Conservation (phyloP, 2,113 vertebrate genomes). For the Bettongia penicillata region DNA sequence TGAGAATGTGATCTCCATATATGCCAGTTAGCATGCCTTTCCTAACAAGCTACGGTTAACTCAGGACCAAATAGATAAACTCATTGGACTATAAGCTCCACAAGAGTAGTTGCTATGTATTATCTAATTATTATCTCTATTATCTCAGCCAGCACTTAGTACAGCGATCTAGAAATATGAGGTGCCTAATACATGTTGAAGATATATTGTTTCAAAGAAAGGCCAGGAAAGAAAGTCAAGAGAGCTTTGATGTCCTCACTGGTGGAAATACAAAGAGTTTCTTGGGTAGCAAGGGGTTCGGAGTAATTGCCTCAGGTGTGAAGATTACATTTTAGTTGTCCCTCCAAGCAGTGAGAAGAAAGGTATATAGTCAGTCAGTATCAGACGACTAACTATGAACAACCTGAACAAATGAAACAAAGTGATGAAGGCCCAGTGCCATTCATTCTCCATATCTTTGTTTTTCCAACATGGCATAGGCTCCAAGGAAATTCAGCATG, state of each 20-base stretch:
- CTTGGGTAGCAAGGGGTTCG: neutral
- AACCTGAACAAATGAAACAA: neutral
- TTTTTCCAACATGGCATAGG: neutral
- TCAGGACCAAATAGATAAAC: neutral
- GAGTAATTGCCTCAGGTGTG: neutral
- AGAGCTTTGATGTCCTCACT: neutral
- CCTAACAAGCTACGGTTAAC: neutral
- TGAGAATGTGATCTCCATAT: neutral
- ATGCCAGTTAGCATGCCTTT: neutral
- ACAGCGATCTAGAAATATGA: neutral
- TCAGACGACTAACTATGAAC: neutral
- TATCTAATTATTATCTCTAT: neutral
- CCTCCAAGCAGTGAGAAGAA: neutral
- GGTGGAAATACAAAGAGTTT: neutral
- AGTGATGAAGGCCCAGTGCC: neutral
- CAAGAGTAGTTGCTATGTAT: neutral
- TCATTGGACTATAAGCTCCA: neutral
- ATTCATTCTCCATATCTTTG: neutral
- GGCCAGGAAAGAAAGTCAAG: neutral
- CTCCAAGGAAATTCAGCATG: neutral
- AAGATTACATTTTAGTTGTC: neutral
- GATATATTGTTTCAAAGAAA: neutral
- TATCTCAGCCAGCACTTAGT: neutral
- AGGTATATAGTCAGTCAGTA: neutral
- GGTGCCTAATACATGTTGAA: neutral